A percentile compares a stretch with the other conserved stretches of the same genome.
phyloP scores from a whole-genome alignment of 92 coral and sea anemone species.

The Pocillopora grandis region DNA sequence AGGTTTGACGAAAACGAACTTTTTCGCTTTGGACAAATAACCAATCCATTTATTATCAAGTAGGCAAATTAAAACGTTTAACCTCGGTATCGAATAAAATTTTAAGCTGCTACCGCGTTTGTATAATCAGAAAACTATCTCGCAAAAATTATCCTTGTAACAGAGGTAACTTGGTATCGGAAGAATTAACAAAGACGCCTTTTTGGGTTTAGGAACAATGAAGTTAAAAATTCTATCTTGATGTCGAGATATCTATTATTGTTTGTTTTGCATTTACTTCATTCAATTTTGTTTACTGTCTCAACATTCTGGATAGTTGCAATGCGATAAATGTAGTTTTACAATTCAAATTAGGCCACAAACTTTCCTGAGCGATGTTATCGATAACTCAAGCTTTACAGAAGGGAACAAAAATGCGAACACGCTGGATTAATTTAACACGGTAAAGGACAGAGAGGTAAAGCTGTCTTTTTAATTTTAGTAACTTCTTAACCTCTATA shows the following conservation, averaged over 20 bases:
- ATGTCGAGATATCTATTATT: background rate
- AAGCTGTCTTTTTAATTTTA: too few relatives aligned
- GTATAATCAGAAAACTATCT: background rate
- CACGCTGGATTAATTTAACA: too few relatives aligned
- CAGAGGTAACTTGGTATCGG: background rate
- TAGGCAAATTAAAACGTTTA: too few relatives aligned
- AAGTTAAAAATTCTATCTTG: background rate
- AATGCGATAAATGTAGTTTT: background rate
- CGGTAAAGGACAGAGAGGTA: too few relatives aligned
- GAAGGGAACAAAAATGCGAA: too few relatives aligned
- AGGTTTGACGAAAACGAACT: too few relatives aligned
- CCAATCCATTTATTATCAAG: too few relatives aligned
- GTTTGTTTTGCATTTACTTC: background rate
- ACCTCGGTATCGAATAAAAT: background rate
- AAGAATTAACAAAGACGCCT: background rate
- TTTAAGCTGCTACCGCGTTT: background rate
- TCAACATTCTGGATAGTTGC: background rate
- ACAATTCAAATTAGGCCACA: background rate
- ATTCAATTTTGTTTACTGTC: background rate
- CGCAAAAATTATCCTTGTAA: background rate
- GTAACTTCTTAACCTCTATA: too few relatives aligned
- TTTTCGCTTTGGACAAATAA: too few relatives aligned
- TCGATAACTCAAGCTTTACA: too few relatives aligned
- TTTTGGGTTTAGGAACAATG: background rate
- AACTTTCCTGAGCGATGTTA: background rate